phyloP scores from a whole-genome alignment of 2,888 invertebrate genomes.

The Lithosia quadra region DNA sequence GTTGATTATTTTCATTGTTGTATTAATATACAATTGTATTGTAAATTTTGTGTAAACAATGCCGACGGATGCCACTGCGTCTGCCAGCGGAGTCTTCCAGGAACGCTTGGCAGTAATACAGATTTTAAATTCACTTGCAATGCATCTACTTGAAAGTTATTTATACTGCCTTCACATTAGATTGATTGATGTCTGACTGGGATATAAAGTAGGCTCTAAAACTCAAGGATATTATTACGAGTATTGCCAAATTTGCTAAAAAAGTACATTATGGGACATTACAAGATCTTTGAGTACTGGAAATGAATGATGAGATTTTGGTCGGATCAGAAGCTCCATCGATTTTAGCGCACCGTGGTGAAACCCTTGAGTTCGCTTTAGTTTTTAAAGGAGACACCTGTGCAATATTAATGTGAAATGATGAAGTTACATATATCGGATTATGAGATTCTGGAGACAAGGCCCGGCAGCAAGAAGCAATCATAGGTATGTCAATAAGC shows the following conservation, averaged over 20 bases:
- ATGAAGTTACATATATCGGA: not conserved
- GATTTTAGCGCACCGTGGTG: too few relatives aligned
- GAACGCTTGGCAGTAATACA: constrained; percentile 48
- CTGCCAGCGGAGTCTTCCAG: constrained; percentile 36
- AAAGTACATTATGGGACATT: too few relatives aligned
- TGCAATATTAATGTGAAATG: not conserved
- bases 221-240: too few relatives aligned
- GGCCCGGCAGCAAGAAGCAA: not conserved
- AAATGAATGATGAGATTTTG: too few relatives aligned
- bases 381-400: not conserved
- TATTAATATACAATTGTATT: constrained; percentile 39
- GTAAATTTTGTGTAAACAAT: constrained; percentile 51
- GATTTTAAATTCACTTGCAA: constrained; percentile 32
- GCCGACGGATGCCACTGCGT: constrained; percentile 44
- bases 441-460: constrained; percentile 1
- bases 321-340: too few relatives aligned
- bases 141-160: constrained; percentile 11
- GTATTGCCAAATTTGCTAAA: too few relatives aligned
- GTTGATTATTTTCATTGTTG: constrained; percentile 44
- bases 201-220: constrained; percentile 25
- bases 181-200: constrained; percentile 20
- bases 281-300: too few relatives aligned
- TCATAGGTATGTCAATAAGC: not conserved
- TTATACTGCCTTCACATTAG: constrained; percentile 28
- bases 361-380: not conserved